Conservation (phyloP, 2,113 vertebrate genomes). For the Numida meleagris region DNA sequence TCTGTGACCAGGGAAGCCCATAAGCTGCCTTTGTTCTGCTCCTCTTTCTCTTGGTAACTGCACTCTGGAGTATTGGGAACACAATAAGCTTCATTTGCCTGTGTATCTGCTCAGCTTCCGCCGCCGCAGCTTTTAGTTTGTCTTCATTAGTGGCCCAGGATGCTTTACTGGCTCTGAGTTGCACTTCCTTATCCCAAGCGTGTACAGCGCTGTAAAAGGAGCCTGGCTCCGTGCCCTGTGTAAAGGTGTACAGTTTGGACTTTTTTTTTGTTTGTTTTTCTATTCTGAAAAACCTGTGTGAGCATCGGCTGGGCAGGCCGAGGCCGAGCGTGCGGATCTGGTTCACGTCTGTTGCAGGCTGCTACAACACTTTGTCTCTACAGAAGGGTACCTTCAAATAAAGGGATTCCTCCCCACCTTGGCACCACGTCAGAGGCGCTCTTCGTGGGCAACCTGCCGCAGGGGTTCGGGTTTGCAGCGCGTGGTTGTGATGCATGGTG, state of each 20-base stretch:
- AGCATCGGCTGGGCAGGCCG: constrained; percentile 37
- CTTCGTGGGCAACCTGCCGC: neutral
- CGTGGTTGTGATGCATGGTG: neutral
- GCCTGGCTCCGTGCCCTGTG: neutral
- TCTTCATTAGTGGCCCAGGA: constrained; percentile 23
- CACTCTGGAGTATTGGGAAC: constrained; percentile 7
- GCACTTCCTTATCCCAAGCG: constrained; percentile 31
- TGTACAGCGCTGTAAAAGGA: constrained; percentile 22
- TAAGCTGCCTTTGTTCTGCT: neutral
- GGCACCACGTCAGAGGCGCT: neutral
- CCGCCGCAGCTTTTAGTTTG: neutral
- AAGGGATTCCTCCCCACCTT: constrained; percentile 9
- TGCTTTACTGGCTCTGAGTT: constrained; percentile 9
- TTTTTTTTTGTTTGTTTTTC: neutral
- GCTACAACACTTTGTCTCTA: constrained; percentile 2
- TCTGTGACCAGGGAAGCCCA: neutral
- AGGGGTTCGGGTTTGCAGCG: rapidly evolving
- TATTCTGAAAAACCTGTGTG: neutral
- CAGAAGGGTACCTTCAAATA: constrained; percentile 61
- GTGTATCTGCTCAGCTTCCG: constrained; percentile 25
- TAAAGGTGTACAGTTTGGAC: constrained; percentile 4
- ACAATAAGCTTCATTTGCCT: constrained; percentile 39
- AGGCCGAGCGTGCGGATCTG: neutral
- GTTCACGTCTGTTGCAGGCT: constrained; percentile 14
- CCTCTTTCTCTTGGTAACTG: constrained; percentile 8